Evolutionary conservation across 2,113 vertebrate species (phyloP), one percentile per base, ranked within the genome.

Genomic region (Zeus faber): DNA sequence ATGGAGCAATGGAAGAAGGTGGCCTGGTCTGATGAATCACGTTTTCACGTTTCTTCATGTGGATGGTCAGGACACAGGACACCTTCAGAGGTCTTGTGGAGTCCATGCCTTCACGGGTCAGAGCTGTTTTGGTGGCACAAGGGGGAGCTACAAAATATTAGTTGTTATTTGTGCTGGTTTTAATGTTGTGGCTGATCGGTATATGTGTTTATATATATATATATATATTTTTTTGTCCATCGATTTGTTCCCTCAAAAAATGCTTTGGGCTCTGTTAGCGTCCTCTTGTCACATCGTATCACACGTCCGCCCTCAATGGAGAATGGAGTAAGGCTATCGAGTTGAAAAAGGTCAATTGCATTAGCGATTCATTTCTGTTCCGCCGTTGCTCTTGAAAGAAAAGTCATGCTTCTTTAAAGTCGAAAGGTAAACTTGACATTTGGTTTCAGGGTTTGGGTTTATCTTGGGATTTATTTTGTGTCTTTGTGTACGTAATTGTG

Each of bases 311-410:
- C 62, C 41, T 48, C 3, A 54, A 16, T 49, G 56, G 47, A 73
- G 53, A 69, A 55, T 48, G 49, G 64, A 65, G 74, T 63, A 56
- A 60, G 65, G 67, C 70, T 54, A 79, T 66, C 68, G 74, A 67
- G 74, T 72, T 59, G 51, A 49, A n/a, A 77, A 76, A 80, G 79
- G 79, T 77, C 81, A 72, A 83, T 79, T 74, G 71, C 60, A 79
- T 84, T 84, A 81, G 76, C 64, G 75, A 76, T 77, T 81, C 76
- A 69, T 72, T 77, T 82, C 79, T 74, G 79, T 82, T 54, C 24
- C 11, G 26, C 5, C 6, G 6, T n/a, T 43, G 61, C 58, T 79
- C 74, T 70, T 50, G 63, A 78, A 79, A 72, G 73, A 74, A 82
- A 82, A 84, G 71, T 76, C 76, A 77, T 76, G 44, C 77, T 80